Conservation (phyloP, 2,888 invertebrate genomes). For the Melanargia galathea region DNA sequence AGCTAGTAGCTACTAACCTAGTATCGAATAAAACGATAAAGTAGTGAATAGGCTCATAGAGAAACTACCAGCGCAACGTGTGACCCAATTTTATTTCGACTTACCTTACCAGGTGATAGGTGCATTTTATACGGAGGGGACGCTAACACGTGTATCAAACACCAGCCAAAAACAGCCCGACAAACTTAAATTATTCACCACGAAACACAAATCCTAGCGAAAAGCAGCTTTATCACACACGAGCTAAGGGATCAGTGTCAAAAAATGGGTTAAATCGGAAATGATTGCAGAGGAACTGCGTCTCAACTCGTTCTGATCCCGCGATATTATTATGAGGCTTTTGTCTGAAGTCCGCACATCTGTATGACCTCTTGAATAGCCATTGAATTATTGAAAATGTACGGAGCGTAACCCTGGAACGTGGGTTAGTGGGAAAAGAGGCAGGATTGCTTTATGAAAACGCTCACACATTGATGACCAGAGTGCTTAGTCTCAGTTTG, state of each 20-base stretch:
- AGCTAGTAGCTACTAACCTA: too few species aligned
- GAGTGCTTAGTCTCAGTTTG: too few species aligned
- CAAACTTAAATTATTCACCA: conserved; percentile 41
- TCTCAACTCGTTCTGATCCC: conserved; percentile 62
- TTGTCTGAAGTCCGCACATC: conserved; percentile 70
- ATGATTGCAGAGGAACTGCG: conserved; percentile 57
- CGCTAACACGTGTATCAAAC: conserved; percentile 64
- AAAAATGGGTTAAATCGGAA: conserved; percentile 19
- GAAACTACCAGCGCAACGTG: conserved; percentile 64
- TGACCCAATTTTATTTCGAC: conserved; percentile 72
- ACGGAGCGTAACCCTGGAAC: conserved; percentile 46
- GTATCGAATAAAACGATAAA: conserved; percentile 30
- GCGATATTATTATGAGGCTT: conserved; percentile 58
- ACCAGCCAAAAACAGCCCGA: conserved; percentile 51
- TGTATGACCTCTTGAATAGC: conserved; percentile 56
- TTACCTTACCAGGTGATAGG: conserved; percentile 70
- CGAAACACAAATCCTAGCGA: conserved; percentile 1
- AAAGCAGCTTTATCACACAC: conserved; percentile 21
- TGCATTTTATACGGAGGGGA: conserved; percentile 66
- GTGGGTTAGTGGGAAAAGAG: conserved; percentile 26
- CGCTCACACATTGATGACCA: background rate
- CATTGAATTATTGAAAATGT: conserved; percentile 55
- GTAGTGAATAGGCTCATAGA: conserved; percentile 44
- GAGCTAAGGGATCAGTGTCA: background rate
- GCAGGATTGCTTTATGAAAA: conserved; percentile 11